A percentile compares a stretch with the other conserved stretches of the same genome.
These are phyloP conservation scores for Poicephalus meyeri DNA, from an alignment of 2,113 vertebrate species.

Conservation along the genomic window DNA sequence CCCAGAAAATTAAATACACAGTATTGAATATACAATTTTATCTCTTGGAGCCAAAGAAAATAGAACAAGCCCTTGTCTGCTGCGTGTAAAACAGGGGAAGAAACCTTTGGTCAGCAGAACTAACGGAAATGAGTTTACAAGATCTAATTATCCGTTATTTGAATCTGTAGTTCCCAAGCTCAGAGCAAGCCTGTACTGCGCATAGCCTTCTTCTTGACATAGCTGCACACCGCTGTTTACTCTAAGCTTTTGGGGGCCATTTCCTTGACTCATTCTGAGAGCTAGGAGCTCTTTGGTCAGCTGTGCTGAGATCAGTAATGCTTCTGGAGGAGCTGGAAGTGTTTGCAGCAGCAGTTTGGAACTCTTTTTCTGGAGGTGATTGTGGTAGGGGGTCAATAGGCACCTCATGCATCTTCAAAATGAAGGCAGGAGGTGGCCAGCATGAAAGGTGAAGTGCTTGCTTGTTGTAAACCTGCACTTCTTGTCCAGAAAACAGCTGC, in stretches of 20 bases:
- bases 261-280: fast-evolving
- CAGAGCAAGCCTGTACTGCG: fast-evolving
- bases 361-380: not conserved
- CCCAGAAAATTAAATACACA: not conserved
- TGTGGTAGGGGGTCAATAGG: fast-evolving
- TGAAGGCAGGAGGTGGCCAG: not conserved
- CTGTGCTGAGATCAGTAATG: fast-evolving
- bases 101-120: not conserved
- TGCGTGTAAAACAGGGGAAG: not conserved
- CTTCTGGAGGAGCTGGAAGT: not conserved
- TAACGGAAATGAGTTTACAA: not conserved
- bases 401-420: not conserved
- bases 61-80: not conserved
- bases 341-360: fast-evolving
- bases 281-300: not conserved
- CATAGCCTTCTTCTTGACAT: not conserved
- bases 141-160: not conserved
- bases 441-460: not conserved
- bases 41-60: not conserved
- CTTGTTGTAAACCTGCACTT: not conserved
- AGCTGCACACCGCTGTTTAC: not conserved
- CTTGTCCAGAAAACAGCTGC: not conserved
- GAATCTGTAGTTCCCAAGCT: not conserved
- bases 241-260: fast-evolving
- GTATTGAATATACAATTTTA: not conserved